Percentiles rank a stretch among this genome's conserved stretches.
These are phyloP conservation scores for Heliothis peltigera DNA, from an alignment of 2,888 invertebrate genomes.

Conservation along the genomic window DNA sequence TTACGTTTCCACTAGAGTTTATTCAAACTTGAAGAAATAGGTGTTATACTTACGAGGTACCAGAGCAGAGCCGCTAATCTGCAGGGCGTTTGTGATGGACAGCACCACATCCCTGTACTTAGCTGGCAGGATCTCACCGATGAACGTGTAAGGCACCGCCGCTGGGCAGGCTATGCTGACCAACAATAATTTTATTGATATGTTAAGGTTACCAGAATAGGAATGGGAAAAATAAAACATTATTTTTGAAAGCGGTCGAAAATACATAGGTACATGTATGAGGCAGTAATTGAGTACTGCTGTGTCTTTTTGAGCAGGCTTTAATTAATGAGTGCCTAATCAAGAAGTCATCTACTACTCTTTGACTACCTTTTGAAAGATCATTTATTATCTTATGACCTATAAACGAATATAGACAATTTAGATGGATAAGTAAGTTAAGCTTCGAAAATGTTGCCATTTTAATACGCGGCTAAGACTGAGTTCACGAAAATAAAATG, in stretches of 20 bases:
- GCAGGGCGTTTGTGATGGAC: conserved; percentile 82
- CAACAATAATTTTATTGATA: conserved; percentile 51
- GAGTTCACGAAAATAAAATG: neutral
- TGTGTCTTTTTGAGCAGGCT: no score
- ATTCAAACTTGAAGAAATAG: neutral
- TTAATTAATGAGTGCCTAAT: no score
- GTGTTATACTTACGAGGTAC: conserved; percentile 79
- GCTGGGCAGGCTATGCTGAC: conserved; percentile 85
- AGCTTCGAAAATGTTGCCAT: no score
- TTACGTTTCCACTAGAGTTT: no score
- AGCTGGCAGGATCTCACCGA: conserved; percentile 83
- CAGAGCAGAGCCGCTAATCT: conserved; percentile 79
- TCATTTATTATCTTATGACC: no score
- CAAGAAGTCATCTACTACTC: no score
- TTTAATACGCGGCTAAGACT: no score
- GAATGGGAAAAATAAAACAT: neutral
- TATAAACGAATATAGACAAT: no score
- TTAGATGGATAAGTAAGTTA: no score
- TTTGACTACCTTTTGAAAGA: no score
- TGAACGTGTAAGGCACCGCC: conserved; percentile 82
- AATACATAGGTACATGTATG: neutral
- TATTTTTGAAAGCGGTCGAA: neutral
- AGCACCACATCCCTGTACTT: conserved; percentile 80
- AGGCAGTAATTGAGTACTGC: no score
- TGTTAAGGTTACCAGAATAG: conserved; percentile 7